phyloP scores from a whole-genome alignment of 2,113 vertebrate genomes.

The Boulengeromyrus knoepffleri region DNA sequence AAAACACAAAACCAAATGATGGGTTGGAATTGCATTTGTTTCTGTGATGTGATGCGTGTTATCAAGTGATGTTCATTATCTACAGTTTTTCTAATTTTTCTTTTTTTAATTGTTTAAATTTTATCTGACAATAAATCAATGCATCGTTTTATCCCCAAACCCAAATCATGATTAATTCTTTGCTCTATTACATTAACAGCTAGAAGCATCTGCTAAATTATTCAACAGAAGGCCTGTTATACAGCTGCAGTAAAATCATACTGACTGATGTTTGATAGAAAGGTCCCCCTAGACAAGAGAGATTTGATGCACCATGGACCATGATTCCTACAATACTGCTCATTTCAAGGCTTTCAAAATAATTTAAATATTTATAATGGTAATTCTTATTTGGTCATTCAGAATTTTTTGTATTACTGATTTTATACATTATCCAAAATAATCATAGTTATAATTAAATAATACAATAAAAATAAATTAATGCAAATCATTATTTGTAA shows the following conservation, averaged over 20 bases:
- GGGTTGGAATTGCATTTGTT: neutral
- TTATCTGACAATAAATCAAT: no score
- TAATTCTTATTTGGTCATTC: neutral
- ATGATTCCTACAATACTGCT: neutral
- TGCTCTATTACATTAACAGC: no score
- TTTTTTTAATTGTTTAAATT: no score
- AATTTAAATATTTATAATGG: neutral
- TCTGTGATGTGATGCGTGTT: no score
- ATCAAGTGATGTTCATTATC: no score
- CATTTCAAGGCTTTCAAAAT: neutral
- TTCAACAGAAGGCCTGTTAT: no score
- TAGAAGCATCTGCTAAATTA: no score
- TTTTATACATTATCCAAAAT: neutral
- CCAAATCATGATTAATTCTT: no score
- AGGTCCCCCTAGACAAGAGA: neutral
- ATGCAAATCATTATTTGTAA: neutral
- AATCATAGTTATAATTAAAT: neutral
- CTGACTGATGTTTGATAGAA: neutral
- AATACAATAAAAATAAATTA: neutral
- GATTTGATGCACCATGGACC: neutral
- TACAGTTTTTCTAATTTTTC: no score
- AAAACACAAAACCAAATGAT: neutral
- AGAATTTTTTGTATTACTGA: neutral
- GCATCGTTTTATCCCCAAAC: no score
- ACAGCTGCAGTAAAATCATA: no score